Evolutionary conservation across 2,888 invertebrate genomes (phyloP).

Genomic region (Hemithea aestivaria): DNA sequence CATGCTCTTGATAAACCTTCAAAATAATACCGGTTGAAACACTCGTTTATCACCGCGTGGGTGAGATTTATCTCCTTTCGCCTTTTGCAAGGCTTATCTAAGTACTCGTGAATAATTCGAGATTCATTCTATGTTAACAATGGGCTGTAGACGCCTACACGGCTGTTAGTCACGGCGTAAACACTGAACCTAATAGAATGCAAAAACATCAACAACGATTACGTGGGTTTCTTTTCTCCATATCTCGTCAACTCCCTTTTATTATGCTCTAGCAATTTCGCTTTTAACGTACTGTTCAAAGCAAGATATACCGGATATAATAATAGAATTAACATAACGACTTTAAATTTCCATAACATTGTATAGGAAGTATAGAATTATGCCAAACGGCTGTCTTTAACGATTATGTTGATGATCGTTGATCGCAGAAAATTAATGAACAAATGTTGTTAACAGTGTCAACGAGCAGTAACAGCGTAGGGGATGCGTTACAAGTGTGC

Average conservation of each 20-base stretch:
- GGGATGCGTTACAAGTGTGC: conserved; percentile 84
- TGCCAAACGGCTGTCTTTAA: no score
- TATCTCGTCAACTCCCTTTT: no score
- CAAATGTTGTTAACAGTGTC: conserved; percentile 73
- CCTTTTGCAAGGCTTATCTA: conserved; percentile 26
- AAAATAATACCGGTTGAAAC: neutral
- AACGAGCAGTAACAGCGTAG: conserved; percentile 84
- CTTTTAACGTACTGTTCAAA: no score
- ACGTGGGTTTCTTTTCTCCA: conserved; percentile 1
- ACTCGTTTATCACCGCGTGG: conserved; percentile 20
- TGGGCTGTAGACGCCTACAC: conserved; percentile 25
- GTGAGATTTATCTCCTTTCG: conserved; percentile 28
- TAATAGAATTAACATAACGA: no score
- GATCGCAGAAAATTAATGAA: no score
- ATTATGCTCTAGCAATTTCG: no score
- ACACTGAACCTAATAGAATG: conserved; percentile 10
- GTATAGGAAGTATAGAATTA: no score
- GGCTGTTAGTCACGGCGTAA: conserved; percentile 13
- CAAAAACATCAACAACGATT: conserved; percentile 6
- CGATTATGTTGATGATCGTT: no score
- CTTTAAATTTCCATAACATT: no score
- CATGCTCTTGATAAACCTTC: neutral
- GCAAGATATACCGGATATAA: no score
- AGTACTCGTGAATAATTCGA: conserved; percentile 14
- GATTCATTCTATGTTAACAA: conserved; percentile 23